phyloP scores from a whole-genome alignment of 2,113 vertebrate species.

The Guaruba guarouba region DNA sequence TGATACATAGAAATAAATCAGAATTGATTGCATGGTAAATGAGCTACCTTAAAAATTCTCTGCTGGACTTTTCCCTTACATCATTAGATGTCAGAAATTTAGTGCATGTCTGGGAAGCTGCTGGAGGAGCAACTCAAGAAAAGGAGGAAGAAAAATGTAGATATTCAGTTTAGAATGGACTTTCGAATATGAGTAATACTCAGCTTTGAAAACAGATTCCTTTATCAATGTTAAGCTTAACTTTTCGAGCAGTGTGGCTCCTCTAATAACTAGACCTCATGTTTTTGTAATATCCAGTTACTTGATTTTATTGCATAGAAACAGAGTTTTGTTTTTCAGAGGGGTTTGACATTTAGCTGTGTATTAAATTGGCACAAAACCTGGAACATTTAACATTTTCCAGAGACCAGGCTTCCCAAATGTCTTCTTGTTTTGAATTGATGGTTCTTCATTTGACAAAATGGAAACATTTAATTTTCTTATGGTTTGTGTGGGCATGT shows the following conservation, averaged over 20 bases:
- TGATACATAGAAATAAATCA: not conserved
- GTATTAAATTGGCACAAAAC: not conserved
- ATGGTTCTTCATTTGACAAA: slow-evolving; percentile 1
- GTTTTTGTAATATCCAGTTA: not conserved
- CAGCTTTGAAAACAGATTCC: not conserved
- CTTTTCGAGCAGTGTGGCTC: not conserved
- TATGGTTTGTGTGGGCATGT: not conserved
- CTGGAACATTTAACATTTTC: slow-evolving; percentile 11
- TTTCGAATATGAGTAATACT: not conserved
- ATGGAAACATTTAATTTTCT: slow-evolving; percentile 52
- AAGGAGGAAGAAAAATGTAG: not conserved
- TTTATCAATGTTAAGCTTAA: not conserved
- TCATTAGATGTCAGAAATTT: not conserved
- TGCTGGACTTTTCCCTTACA: not conserved
- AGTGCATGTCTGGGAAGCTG: not conserved
- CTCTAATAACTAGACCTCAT: not conserved
- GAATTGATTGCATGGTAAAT: not conserved
- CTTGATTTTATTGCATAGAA: not conserved
- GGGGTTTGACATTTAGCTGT: not conserved
- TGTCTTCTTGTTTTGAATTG: not conserved
- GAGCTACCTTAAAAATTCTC: not conserved
- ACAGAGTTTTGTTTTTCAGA: not conserved
- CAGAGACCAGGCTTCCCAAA: not conserved
- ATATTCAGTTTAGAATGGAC: not conserved
- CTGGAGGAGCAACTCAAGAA: not conserved